Evolutionary conservation across 2,113 vertebrate genomes (phyloP), one percentile per base, ranked within the genome.

Genomic region (Hippocampus comes): DNA sequence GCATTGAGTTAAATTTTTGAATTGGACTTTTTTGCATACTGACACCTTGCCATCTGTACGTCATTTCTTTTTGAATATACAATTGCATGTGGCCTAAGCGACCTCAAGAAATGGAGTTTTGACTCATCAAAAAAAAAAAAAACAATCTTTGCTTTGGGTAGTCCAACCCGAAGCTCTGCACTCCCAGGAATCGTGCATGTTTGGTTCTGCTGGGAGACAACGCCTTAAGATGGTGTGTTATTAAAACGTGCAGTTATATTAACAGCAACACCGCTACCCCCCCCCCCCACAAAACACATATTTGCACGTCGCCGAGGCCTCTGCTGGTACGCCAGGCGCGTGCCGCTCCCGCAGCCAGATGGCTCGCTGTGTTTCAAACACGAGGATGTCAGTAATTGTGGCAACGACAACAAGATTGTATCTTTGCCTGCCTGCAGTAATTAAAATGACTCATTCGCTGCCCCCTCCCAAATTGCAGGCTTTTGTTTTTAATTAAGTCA

Each of bases 341-440:
- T 71, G 48, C 79, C 75, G 81, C 83, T 81, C 51, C 72, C 65
- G 38, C 53, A 66, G 64, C 82, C 80, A 68, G 61, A 76, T 41
- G 53, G 56, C 27, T 59, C 38, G 20, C 74, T 68, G 81, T 79
- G 78, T 85, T 84, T 73, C 73, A 82, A 78, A 72, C 78, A 79
- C 17, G 46, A 23, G 68, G 57, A 68, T 4, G 71, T 74, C 53
- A 56, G 77, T 84, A 82, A 89, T 88, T 86, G 85, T 85, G 65
- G 73, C 2, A 10, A 30, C 60, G 65, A 64, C 27, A 11, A 61
- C 43, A 65, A 72, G 79, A 86, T 78, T 82, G 83, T 83, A 85
- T 81, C 76, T 84, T 80, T 77, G 84, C 55, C 72, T 81, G 81
- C 70, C 79, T 76, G 66, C 70, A 71, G 89, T 90, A 86, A 91